Base-by-base conservation (phyloP, 2,113 vertebrate species). In the Murina feae region DNA sequence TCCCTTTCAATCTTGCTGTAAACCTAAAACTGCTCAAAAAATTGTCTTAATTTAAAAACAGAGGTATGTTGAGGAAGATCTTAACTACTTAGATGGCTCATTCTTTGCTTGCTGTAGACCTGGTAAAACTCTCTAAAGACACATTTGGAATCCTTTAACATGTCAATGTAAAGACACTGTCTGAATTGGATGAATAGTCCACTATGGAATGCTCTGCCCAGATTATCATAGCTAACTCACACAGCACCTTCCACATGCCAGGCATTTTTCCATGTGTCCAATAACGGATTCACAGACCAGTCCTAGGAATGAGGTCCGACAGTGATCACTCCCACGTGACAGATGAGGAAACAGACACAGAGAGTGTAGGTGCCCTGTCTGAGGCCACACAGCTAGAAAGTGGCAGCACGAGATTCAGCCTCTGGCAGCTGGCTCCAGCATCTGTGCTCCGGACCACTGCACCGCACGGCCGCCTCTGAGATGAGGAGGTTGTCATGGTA, bases 361-460 rank as follows among this genome's bases (percentile, higher is more conserved):
- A 66, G n/a, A 37, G 37, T 35, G 32, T 17, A 4, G 5, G 6
- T 8, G 65, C n/a, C 47, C 32, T 35, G 47, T 30, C 28, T 8
- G 13, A 39, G 17, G 89, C 35, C 37, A 51, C 44, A 35, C 23
- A 35, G 76, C 23, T 28, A 35, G 14, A 9, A 9, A 21, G 86
- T 3, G 14, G 23, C 23, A 44, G 53, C 63, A 13, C 20, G 63
- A 68, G 87, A 53, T 74, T 21, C 5, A 6, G 32, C 4, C n/a
- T 17, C 6, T 16, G 12, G 58, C 58, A 25, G 58, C 58, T 28
- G 20, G 82, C 35, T 53, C 60, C 51, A 18, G 21, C 6, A 32
- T 0, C 63, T 39, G 1, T 2, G 30, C 32, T 37, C 44, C 10
- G 0, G n/a, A 9, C 2, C 42, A 16, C 8, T 28, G 17, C 3